Evolutionary conservation across 2,888 invertebrate genomes (phyloP).

Genomic region (Phragmatobia fuliginosa): DNA sequence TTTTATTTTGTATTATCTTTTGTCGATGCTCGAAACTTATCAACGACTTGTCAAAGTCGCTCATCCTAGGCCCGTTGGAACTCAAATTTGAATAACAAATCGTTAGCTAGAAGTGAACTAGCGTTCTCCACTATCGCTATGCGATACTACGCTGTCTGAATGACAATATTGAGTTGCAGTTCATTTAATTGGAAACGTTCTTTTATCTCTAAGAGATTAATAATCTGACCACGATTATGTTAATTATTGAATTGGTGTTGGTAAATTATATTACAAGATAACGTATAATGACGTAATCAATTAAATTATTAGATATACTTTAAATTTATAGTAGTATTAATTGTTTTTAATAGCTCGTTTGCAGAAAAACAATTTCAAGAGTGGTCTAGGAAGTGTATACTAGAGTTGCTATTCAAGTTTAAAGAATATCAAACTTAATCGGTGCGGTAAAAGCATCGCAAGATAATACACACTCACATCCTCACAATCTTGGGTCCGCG

Average conservation of each 20-base stretch:
- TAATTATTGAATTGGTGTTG: constrained; percentile 35
- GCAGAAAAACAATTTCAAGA: constrained; percentile 54
- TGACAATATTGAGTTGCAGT: constrained; percentile 53
- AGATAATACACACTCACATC: constrained; percentile 74
- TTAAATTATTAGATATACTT: constrained; percentile 4
- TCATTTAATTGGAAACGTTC: constrained; percentile 37
- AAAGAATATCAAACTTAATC: constrained; percentile 70
- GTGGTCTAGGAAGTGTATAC: constrained; percentile 60
- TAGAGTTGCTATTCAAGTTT: constrained; percentile 51
- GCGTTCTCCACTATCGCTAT: constrained; percentile 39
- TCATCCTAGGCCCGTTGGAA: constrained; percentile 55
- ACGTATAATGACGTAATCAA: constrained; percentile 5
- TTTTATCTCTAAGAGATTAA: constrained; percentile 37
- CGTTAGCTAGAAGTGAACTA: constrained; percentile 52
- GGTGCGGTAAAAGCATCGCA: constrained; percentile 77
- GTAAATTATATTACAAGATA: constrained; percentile 48
- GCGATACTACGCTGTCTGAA: constrained; percentile 44
- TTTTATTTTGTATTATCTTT: constrained; percentile 43
- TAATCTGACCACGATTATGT: constrained; percentile 47
- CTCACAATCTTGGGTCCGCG: constrained; percentile 67
- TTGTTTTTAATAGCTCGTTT: constrained; percentile 30
- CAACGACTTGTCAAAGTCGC: constrained; percentile 59
- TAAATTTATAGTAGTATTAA: constrained; percentile 1
- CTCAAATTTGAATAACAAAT: constrained; percentile 68
- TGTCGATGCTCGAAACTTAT: constrained; percentile 56